phyloP scores from a whole-genome alignment of 2,888 invertebrate species.

The Synanthedon formicaeformis region DNA sequence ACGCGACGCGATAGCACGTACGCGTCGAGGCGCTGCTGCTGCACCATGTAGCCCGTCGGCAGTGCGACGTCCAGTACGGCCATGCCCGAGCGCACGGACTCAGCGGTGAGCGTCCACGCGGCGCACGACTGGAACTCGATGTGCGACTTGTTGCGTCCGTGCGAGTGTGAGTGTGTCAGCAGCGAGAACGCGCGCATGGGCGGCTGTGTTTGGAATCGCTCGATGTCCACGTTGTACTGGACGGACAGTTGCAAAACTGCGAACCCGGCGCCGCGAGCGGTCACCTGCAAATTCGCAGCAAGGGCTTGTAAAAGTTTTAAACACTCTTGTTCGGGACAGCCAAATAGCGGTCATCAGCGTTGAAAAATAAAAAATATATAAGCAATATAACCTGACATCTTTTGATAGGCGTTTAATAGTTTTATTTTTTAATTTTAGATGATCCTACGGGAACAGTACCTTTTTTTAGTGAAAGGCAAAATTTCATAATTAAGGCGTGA shows the following conservation, averaged over 20 bases:
- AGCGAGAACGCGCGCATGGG: conserved; percentile 86
- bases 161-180: conserved; percentile 78
- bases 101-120: conserved; percentile 84
- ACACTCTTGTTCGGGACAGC: no score
- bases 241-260: conserved; percentile 94
- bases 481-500: no score
- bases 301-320: no score
- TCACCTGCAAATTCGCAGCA: conserved; percentile 54
- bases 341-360: no score
- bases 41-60: conserved; percentile 92
- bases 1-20: conserved; percentile 86
- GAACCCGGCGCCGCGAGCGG: conserved; percentile 93
- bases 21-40: conserved; percentile 88
- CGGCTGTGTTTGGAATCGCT: conserved; percentile 86
- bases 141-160: conserved; percentile 94
- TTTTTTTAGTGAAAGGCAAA: no score
- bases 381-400: no score
- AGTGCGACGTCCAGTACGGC: conserved; percentile 88
- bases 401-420: no score
- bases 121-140: conserved; percentile 89
- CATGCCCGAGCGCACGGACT: conserved; percentile 88
- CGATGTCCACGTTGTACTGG: conserved; percentile 90
- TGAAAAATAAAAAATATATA: no score
- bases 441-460: no score
- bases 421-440: no score